phyloP scores from a whole-genome alignment of 2,113 vertebrate genomes.

The Prionailurus bengalensis region DNA sequence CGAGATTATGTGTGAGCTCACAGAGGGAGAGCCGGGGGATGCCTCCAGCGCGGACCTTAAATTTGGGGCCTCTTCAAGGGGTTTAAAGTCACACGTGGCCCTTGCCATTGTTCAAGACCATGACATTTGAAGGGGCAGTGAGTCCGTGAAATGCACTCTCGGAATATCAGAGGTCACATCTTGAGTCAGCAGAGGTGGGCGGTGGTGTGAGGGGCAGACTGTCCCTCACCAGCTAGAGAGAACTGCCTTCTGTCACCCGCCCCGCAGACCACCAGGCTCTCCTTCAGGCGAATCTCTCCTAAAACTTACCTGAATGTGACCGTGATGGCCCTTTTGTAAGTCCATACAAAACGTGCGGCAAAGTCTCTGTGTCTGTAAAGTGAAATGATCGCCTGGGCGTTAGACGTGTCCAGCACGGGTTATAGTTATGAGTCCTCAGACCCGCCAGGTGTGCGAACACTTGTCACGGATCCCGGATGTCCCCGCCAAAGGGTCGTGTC shows the following conservation, averaged over 20 bases:
- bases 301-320: not conserved
- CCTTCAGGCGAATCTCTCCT: not conserved
- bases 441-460: not conserved
- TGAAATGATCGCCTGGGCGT: not conserved
- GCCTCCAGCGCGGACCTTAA: not conserved
- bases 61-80: not conserved
- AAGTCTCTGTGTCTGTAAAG: not conserved
- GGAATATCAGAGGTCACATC: not conserved
- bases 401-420: not conserved
- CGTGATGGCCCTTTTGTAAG: not conserved
- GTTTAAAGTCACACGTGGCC: not conserved
- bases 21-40: not conserved
- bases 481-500: not conserved
- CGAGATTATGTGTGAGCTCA: not conserved
- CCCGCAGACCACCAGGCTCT: not conserved
- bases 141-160: not conserved
- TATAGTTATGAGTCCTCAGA: not conserved
- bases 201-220: not conserved
- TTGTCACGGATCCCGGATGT: no score
- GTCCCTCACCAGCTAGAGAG: not conserved
- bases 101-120: not conserved
- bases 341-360: not conserved
- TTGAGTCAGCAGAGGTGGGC: not conserved
- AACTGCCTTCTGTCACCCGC: accelerated
- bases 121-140: not conserved